Percentiles rank a stretch among this genome's conserved stretches.
phyloP scores from a whole-genome alignment of 2,113 vertebrate genomes.

The Maccullochella peelii region DNA sequence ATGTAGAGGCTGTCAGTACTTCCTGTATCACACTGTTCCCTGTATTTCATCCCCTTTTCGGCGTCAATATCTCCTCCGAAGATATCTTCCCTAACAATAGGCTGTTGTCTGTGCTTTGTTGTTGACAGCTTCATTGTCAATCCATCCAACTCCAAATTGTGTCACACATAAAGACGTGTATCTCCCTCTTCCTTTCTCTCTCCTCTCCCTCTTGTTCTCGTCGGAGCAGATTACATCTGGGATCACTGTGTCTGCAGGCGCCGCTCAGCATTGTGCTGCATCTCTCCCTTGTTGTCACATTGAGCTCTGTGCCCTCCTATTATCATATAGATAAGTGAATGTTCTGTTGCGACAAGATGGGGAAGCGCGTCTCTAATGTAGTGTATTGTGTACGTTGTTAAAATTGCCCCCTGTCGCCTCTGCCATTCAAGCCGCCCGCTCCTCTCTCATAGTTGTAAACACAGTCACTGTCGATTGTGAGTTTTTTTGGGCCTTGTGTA shows the following conservation, averaged over 20 bases:
- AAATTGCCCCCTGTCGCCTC: conserved; percentile 58
- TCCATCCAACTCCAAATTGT: conserved; percentile 53
- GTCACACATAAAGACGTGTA: conserved; percentile 42
- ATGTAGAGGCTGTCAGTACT: conserved; percentile 44
- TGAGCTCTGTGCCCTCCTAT: conserved; percentile 75
- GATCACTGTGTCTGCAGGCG: conserved; percentile 75
- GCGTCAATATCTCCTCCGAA: conserved; percentile 34
- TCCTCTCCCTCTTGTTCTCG: conserved; percentile 52
- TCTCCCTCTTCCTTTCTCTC: conserved; percentile 45
- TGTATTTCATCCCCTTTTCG: conserved; percentile 46
- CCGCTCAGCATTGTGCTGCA: conserved; percentile 68
- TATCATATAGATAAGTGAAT: conserved; percentile 84
- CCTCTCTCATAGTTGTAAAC: conserved; percentile 50
- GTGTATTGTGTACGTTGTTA: conserved; percentile 64
- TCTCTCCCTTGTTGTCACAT: conserved; percentile 69
- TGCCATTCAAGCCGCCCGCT: conserved; percentile 54
- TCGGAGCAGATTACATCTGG: conserved; percentile 77
- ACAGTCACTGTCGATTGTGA: conserved; percentile 27
- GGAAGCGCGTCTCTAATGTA: conserved; percentile 65
- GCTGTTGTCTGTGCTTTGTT: conserved; percentile 58
- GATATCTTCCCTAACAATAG: conserved; percentile 55
- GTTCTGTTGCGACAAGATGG: conserved; percentile 69
- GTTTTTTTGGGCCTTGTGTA: conserved; percentile 16
- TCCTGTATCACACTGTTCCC: conserved; percentile 43
- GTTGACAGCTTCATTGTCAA: conserved; percentile 74